Evolutionary conservation across 2,113 vertebrate species (phyloP).

Genomic region (Cebus imitator): DNA sequence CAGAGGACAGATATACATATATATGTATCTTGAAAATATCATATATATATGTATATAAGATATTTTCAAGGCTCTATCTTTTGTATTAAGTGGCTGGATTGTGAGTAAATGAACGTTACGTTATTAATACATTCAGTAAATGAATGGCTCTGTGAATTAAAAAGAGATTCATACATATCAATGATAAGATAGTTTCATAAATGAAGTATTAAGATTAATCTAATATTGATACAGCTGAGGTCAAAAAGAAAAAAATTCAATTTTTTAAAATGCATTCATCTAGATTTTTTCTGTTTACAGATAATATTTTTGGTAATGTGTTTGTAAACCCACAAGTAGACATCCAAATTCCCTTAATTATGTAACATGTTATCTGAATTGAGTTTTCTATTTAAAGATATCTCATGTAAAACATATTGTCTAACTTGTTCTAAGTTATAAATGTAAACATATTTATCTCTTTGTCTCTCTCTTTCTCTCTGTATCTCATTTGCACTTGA

Average conservation of each 20-base stretch:
- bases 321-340: slow-evolving; percentile 1
- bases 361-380: background rate
- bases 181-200: background rate
- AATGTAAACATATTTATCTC: background rate
- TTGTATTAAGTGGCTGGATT: background rate
- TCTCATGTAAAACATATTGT: background rate
- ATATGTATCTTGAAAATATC: too few relatives aligned
- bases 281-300: background rate
- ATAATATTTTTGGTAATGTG: background rate
- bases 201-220: background rate
- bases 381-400: slow-evolving; percentile 24
- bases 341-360: background rate
- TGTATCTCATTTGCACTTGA: background rate
- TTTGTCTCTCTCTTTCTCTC: accelerated
- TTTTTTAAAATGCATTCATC: background rate
- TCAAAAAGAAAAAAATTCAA: background rate
- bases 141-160: background rate
- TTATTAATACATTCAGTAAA: background rate
- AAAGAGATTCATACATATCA: background rate
- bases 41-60: too few relatives aligned
- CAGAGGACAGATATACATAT: background rate
- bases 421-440: slow-evolving; percentile 23
- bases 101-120: background rate
- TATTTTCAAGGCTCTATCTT: background rate
- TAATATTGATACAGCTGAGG: background rate